Evolutionary conservation across 1,140 invertebrate genomes (phyloP), one percentile per base, ranked within the genome.

Genomic region (Drosophila kanapiae): DNA sequence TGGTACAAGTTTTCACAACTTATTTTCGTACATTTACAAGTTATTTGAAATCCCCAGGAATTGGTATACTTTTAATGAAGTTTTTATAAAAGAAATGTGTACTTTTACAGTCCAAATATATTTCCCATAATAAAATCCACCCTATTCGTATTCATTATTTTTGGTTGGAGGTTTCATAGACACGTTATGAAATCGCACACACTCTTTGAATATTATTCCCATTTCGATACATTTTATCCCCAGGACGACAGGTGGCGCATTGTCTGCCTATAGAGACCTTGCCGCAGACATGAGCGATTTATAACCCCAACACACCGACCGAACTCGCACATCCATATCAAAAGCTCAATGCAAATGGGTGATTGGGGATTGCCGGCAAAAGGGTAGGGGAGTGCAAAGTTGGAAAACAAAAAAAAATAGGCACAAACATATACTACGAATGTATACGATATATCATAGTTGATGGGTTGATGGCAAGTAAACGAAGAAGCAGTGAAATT

Each of bases 391-490:
- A 31, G 18, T 37, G n/a, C 23, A n/a, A 47, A 70, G 63, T 71
- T 77, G 53, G 58, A 70, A 65, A 54, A n/a, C n/a, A 45, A 51
- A 65, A 88, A 90, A 70, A 60, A 65, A 51, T 33, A 51, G 14
- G 48, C 16, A 51, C 48, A 16, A 16, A 51, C 31, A 31, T 16
- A 54, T 9, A 37, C 23, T 54, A 54, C 33, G 53, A 54, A 54
- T 54, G 53, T 69, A 71, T 76, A 79, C 82, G 85, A 88, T 88
- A 84, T 88, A 88, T 88, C 67, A 88, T 90, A 67, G 75, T 74
- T 87, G 76, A 80, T 80, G 64, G 70, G 62, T 60, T 57, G 38
- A 43, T 43, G 58, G 45, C 18, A 23, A 23, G 40, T 29, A 35
- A 49, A 40, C 45, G 47, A 56, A 49, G 27, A 38, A 51, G 37